Base-by-base conservation (phyloP, 2,797 vertebrate species). In the Sardinella longiceps region DNA sequence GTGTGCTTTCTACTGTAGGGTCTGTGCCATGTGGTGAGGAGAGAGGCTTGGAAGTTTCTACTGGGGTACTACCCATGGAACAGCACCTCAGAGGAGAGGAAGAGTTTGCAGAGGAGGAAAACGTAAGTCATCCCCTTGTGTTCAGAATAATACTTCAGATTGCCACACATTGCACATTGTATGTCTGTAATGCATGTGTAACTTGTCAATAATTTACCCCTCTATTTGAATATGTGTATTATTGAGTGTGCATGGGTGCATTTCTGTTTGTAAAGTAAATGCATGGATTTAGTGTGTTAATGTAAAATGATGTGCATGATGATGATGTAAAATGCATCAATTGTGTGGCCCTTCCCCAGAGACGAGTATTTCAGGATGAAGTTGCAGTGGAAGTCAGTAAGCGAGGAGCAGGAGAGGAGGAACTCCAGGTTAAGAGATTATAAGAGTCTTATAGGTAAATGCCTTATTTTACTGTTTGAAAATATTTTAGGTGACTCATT, bases 351-450 rank as follows among this genome's bases (percentile, higher is more conserved):
- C 56, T 82, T 14, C 30, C 37, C 80, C 88, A 99, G 98, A 14
- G 98, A 99, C 15, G 98, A 99, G 81, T 99, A 99, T 94, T 99
- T 99, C 94, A 95, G 96, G 91, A 99, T 99, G 98, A 99, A 99
- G 91, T 95, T 99, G 46, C 98, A 99, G 92, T 99, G 98, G 98
- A 99, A 99, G 82, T 99, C 98, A 0, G 94, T 99, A 81, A 99
- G 97, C 0, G 97, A 98, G 89, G 97, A 99, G 83, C 98, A 98
- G 89, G 98, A 99, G 92, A 97, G 95, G 87, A 96, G 98, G 87
- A 99, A 99, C 94, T 97, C 96, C 80, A 95, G 96, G 84, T 92
- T 99, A 87, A 95, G 97, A 91, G 98, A 99, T 90, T 98, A 97
- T 90, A 94, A 95, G 89, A 99, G 97, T 91, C 96, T 99, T 87